phyloP scores from a whole-genome alignment of 2,113 vertebrate genomes.

The Dermatemys mawii region DNA sequence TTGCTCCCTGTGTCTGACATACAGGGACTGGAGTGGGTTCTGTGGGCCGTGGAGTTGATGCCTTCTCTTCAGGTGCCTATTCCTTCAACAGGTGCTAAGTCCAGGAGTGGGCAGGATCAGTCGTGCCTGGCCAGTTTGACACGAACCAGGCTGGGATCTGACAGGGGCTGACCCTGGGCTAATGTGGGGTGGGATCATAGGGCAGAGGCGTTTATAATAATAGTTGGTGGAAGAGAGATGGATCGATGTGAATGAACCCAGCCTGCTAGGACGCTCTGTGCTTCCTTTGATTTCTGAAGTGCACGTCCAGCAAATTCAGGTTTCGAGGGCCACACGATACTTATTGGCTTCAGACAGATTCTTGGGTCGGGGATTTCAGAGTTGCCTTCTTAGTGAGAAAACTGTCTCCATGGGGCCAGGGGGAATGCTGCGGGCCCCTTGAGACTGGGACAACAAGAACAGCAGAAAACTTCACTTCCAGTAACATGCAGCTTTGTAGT shows the following conservation, averaged over 20 bases:
- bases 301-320: not conserved
- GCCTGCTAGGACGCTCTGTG: not conserved
- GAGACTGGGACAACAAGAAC: not conserved
- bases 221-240: not conserved
- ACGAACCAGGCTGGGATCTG: not conserved
- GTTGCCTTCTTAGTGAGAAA: fast-evolving
- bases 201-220: fast-evolving
- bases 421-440: not conserved
- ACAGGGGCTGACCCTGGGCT: not conserved
- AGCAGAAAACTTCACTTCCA: not conserved
- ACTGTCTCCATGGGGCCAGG: not conserved
- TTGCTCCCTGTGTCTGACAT: not conserved
- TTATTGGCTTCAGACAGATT: not conserved
- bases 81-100: no score
- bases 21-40: not conserved
- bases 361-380: not conserved
- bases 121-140: fast-evolving
- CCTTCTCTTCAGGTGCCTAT: not conserved
- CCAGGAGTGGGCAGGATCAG: not conserved
- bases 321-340: no score
- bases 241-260: not conserved
- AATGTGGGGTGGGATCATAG: fast-evolving
- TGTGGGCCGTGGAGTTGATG: not conserved
- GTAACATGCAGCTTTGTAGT: fast-evolving
- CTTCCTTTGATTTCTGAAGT: not conserved